Evolutionary conservation across 1,140 invertebrate genomes (phyloP), one percentile per base, ranked within the genome.

Genomic region (Chymomyza costata): DNA sequence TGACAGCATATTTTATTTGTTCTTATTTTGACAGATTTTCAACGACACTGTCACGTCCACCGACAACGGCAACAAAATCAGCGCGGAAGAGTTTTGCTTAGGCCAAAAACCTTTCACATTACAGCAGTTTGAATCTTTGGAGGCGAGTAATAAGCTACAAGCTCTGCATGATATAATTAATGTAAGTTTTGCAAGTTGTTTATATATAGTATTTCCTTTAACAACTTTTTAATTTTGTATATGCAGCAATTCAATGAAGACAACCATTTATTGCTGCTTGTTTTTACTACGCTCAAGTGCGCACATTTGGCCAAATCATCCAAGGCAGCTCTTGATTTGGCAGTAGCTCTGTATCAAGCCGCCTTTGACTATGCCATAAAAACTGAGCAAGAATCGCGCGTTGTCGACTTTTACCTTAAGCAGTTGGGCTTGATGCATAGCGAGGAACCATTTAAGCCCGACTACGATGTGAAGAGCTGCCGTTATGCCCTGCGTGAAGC

Each of bases 361-460:
- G 71, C 91, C 8, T 90, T 92, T 65, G 85, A 86, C 3, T 88
- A 88, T 76, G 89, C 89, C 1, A 61, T 86, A 39, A 83, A 76
- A 46, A 85, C 74, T 1, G 52, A 85, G n/a, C 84, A 85, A 38
- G 76, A 87, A 28, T 86, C 88, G 0, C 65, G 86, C 28, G 86
- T 93, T 2, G 89, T 90, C 50, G 93, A 94, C 71, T 86, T 86
- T 43, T 80, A 93, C 14, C 84, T 94, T 1, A 89, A 92, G 8
- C 87, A 90, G 70, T 82, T 94, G 46, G 92, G 91, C 16, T 85
- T 94, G 11, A 86, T 94, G 32, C 93, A 90, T 86, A 85, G 87
- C 62, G 90, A 92, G 85, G 87, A 91, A 64, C 89, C 89, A 6
- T 87, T 85, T 19, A 89, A 87, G 71, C 84, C 88, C 2, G 78